Conservation (phyloP, 2,113 vertebrate genomes). For the Cyanoramphus novaezelandiae region DNA sequence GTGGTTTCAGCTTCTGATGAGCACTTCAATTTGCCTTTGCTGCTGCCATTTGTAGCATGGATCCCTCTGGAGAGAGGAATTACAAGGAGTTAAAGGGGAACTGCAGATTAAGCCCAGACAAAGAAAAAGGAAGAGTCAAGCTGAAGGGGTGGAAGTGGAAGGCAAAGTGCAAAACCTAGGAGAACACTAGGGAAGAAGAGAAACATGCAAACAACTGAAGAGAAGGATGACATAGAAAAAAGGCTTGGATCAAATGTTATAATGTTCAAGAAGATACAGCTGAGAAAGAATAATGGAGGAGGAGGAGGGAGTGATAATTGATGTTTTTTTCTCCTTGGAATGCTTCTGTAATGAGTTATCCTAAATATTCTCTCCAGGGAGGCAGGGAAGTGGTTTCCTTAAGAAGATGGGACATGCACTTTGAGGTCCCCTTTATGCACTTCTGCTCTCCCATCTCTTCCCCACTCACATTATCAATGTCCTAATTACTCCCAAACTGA, state of each 20-base stretch:
- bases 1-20: neutral
- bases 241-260: neutral
- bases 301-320: neutral
- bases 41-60: neutral
- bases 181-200: neutral
- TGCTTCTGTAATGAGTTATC: neutral
- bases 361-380: neutral
- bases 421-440: neutral
- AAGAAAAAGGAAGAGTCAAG: neutral
- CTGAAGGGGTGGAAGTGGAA: neutral
- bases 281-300: neutral
- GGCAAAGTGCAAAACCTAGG: neutral
- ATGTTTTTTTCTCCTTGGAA: neutral
- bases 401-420: neutral
- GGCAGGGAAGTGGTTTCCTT: neutral
- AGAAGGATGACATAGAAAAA: neutral
- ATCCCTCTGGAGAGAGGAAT: neutral
- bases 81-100: neutral
- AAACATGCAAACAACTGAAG: neutral
- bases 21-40: neutral
- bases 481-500: neutral
- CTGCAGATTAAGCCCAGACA: neutral
- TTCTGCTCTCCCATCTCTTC: neutral
- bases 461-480: neutral
- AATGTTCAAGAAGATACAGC: neutral